Evolutionary conservation across 2,113 vertebrate genomes (phyloP), one percentile per base, ranked within the genome.

Genomic region (Clarias gariepinus): DNA sequence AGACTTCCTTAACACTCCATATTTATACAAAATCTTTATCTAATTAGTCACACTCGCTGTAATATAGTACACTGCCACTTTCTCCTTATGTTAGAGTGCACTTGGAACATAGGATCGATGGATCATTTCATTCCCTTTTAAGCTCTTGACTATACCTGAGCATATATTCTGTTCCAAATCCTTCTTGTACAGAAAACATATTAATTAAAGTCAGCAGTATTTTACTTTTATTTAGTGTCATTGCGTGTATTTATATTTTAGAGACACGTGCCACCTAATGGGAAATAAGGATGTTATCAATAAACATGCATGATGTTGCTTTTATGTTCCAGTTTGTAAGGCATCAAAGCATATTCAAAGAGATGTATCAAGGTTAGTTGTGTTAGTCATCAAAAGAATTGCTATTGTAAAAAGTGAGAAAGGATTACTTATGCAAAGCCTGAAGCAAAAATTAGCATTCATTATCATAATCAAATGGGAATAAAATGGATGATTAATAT

Each of bases 331-430:
- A 81, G 76, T 87, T 87, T 88, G 83, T 63, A 85, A 82, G 23
- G 81, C 88, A 89, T 89, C 89, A 90, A 90, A 89, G 89, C 61
- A 83, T 80, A 90, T 87, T 84, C 81, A 89, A 90, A 91, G 86
- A 88, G 83, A 89, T 88, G 84, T 87, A 85, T 87, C 86, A 89
- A 89, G 88, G 88, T 91, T 87, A 85, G 80, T 88, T 88, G 87
- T 83, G 41, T 81, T 85, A 87, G 83, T 84, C 86, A 89, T 89
- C 87, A 89, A 89, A 91, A 85, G 87, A 85, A 87, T 61, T 33
- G 79, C 83, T 83, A 89, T 86, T 87, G 81, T 88, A 83, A 87
- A 85, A 85, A 85, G 80, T 82, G 21, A 83, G 61, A 79, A 61
- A 74, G 73, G 47, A 82, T 71, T 84, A 81, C 85, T 88, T 85